Base-by-base conservation (phyloP, 2,797 vertebrate species). In the Furcifer pardalis region DNA sequence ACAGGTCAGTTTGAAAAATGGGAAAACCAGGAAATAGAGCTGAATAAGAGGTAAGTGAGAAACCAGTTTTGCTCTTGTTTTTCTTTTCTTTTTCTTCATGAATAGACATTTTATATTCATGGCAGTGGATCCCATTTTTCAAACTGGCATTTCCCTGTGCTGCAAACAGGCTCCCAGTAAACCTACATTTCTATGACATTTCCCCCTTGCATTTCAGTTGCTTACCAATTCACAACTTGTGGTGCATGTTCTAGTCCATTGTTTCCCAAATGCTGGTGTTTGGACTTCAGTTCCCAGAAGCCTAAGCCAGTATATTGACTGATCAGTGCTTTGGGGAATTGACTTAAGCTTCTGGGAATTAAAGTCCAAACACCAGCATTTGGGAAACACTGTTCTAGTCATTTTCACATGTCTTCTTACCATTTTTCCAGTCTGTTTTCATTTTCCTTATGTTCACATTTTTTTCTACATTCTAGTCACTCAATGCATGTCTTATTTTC, bases 1-100 rank as follows among this genome's bases (percentile, higher is more conserved):
- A 97, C 97, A 0, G 96, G 97, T 1, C 97, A 94, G 30, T 99
- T 97, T 94, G 98, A 99, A 91, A 99, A 97, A 95, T 99, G 98
- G 98, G 98, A 97, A 88, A 91, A 87, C 0, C 96, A 94, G n/a
- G 98, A 99, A 91, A 83, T 91, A 4, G 97, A 97, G 63, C 97
- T 99, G 8, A 99, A 98, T 91, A 91, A 94, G 91, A 95, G 92
- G 98, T 99, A 79, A 95, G 96, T 59, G 8, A 19, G 85, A 2
- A 62, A 32, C 79, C 81, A 40, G 46, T 89, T 3, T 32, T 79
- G 40, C 15, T 63, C 19, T 68, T 37, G 21, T 60, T 27, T 68
- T 79, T 10, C 6, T 42, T 17, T 8, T 72, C 32, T 42, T 12
- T 76, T 87, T 60, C 25, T 79, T 44, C 80, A 62, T 85, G 76